Base-by-base conservation (phyloP, 2,888 invertebrate genomes). In the Sarcophaga rosellei region DNA sequence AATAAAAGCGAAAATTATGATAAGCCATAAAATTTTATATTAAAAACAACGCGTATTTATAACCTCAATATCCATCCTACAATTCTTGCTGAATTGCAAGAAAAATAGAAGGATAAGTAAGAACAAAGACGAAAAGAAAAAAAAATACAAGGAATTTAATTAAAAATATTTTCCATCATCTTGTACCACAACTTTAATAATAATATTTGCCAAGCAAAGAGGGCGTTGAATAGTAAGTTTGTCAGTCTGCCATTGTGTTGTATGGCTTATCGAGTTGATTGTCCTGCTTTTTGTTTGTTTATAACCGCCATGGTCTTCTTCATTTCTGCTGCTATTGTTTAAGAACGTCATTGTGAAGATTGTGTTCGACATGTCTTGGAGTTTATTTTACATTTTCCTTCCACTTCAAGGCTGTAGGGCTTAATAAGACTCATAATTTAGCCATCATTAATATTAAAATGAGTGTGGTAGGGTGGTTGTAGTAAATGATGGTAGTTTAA, bases 361-460 rank as follows among this genome's bases (percentile, higher is more conserved):
- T 53, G 4, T 53, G 17, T 15, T 10, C 10, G 53, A 8, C 15
- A 15, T 15, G 53, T 53, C 12, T 53, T 53, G 53, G 1, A 17
- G 53, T 53, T 17, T 53, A 17, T 53, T 15, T 47, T 47, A 15
- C 47, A 47, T 47, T 47, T 15, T 47, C 15, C 4, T 15, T 15
- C 11, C 11, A 15, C 2, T 53, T 53, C 15, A 4, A 53, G 53
- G 53, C 53, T 53, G 53, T 17, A 12, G 53, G 53, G 83, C 70
- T 17, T 77, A 61, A 78, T 72, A 73, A 84, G 75, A 66, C 75
- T 78, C 86, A 86, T 84, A 70, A 86, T 86, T 86, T 75, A 79
- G 78, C 75, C 81, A 59, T 86, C 81, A 75, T 81, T 81, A 86
- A 83, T 86, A 86, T 77, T 81, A 77, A 80, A 80, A 86, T 83